A percentile compares a stretch with the other conserved stretches of the same genome.
Evolutionary conservation across 2,113 vertebrate genomes (phyloP).

Genomic region (Physeter macrocephalus): DNA sequence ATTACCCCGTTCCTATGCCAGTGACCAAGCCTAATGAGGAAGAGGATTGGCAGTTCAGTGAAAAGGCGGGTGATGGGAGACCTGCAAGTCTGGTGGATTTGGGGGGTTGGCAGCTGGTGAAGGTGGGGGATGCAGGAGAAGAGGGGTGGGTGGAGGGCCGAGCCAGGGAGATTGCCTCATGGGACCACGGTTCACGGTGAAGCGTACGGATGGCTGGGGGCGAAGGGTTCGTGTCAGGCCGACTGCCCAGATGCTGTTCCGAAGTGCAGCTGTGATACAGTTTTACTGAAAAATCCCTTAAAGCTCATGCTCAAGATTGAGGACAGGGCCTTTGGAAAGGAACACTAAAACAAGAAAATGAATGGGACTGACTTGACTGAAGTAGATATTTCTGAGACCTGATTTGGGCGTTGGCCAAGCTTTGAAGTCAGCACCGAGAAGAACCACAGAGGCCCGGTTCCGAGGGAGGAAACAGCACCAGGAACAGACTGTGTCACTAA

Average conservation of each 20-base stretch:
- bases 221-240: not conserved
- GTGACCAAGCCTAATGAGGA: not conserved
- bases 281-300: not conserved
- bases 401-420: conserved; percentile 46
- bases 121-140: not conserved
- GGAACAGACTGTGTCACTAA: not conserved
- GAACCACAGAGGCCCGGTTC: conserved; percentile 66
- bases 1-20: not conserved
- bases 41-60: not conserved
- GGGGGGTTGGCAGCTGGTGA: not conserved
- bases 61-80: conserved; percentile 43
- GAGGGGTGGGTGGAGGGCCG: accelerated
- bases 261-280: not conserved
- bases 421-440: conserved; percentile 64
- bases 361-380: conserved; percentile 13
- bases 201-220: not conserved
- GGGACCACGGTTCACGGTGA: not conserved
- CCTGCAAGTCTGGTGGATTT: not conserved
- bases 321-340: not conserved
- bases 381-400: not conserved
- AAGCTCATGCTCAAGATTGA: not conserved
- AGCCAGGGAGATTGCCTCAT: not conserved
- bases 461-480: conserved; percentile 64
- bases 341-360: not conserved
- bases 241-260: not conserved